Evolutionary conservation across 1,140 invertebrate species (phyloP).

Genomic region (Drosophila mauritiana): DNA sequence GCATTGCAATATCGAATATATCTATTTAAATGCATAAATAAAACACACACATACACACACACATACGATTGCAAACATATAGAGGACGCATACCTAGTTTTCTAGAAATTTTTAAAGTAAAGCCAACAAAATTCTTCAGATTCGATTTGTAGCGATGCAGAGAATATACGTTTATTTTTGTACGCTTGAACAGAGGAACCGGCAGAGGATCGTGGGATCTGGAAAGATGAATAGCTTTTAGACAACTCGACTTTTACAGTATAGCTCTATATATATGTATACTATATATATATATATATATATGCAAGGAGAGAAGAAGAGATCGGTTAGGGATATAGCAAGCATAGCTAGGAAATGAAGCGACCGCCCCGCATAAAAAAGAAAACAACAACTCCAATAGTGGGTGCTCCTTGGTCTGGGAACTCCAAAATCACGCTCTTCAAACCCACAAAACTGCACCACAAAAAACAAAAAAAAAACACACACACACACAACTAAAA

Average conservation of each 20-base stretch:
- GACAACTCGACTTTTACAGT: conserved; percentile 40
- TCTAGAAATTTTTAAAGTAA: conserved; percentile 70
- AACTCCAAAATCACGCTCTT: conserved; percentile 13
- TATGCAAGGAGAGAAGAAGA: conserved; percentile 2
- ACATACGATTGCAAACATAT: conserved; percentile 29
- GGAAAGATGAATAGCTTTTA: conserved; percentile 33
- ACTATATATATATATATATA: not conserved
- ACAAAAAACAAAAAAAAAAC: not conserved
- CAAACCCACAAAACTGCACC: conserved; percentile 16
- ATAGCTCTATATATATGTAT: conserved; percentile 7
- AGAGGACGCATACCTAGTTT: conserved; percentile 54
- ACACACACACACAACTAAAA: conserved; percentile 14
- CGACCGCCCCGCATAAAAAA: not conserved
- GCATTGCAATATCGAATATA: conserved; percentile 9
- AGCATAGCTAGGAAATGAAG: conserved; percentile 35
- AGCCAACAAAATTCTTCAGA: conserved; percentile 26
- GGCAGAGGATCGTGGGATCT: not conserved
- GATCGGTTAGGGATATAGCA: conserved; percentile 22
- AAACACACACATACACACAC: conserved; percentile 9
- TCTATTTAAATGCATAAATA: conserved; percentile 6
- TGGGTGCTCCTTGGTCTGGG: conserved; percentile 13
- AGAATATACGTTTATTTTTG: conserved; percentile 64
- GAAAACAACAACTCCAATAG: conserved; percentile 1
- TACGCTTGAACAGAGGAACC: conserved; percentile 26
- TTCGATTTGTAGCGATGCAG: conserved; percentile 28